These are phyloP conservation scores for Zaprionus vittiger DNA, from an alignment of 1,140 invertebrate species.

Conservation along the genomic window DNA sequence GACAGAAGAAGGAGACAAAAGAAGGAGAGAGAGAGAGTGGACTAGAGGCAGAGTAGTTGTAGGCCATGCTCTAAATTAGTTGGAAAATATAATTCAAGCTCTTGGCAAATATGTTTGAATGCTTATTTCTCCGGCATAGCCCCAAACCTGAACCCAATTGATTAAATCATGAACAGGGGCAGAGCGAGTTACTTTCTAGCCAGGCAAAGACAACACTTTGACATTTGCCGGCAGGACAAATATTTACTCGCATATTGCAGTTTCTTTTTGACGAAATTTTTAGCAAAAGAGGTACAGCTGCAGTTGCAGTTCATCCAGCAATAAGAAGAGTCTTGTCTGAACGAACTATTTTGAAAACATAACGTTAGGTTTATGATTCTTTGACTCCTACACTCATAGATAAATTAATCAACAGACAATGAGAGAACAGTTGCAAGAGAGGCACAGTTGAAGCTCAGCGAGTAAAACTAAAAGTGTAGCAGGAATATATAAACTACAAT, in stretches of 20 bases:
- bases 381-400: too few species aligned
- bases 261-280: not conserved
- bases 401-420: too few species aligned
- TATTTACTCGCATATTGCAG: not conserved
- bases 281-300: not conserved
- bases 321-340: too few species aligned
- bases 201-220: not conserved
- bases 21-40: not conserved
- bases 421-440: too few species aligned
- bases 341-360: too few species aligned
- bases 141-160: not conserved
- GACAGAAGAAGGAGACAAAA: slow-evolving; percentile 12
- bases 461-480: too few species aligned
- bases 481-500: too few species aligned
- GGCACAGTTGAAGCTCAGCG: too few species aligned
- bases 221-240: not conserved
- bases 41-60: not conserved
- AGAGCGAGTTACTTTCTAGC: not conserved
- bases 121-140: slow-evolving; percentile 16
- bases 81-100: slow-evolving; percentile 67
- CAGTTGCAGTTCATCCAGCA: too few species aligned
- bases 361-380: too few species aligned
- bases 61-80: slow-evolving; percentile 60
- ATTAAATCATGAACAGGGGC: slow-evolving; percentile 1
- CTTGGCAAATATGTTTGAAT: slow-evolving; percentile 32